A percentile compares a stretch with the other conserved stretches of the same genome.
phyloP scores from a whole-genome alignment of 2,797 vertebrate genomes.

The Mionectes olivaceus region DNA sequence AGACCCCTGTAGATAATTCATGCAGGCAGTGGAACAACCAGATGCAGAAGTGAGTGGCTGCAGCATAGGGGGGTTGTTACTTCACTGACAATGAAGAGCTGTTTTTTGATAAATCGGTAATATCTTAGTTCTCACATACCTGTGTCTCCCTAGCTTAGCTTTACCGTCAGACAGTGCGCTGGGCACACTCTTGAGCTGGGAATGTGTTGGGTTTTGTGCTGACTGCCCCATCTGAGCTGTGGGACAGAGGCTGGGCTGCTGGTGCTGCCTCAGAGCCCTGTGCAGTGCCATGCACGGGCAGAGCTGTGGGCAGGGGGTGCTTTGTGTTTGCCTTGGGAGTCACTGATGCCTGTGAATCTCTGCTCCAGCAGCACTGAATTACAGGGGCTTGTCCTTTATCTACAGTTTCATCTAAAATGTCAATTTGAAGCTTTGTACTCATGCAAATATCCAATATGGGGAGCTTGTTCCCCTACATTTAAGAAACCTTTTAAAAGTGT shows the following conservation, averaged over 20 bases:
- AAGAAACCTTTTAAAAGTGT: not conserved
- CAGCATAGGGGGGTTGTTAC: not conserved
- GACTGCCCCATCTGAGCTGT: not conserved
- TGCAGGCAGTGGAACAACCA: not conserved
- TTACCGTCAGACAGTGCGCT: rapidly evolving
- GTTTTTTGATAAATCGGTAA: not conserved
- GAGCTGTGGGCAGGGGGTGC: not conserved
- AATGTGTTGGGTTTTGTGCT: not conserved
- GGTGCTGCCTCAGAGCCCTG: not conserved
- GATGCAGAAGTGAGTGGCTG: not conserved
- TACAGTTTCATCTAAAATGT: not conserved
- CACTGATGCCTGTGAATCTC: not conserved
- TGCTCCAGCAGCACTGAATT: not conserved
- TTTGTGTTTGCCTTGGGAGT: not conserved
- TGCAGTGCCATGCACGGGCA: not conserved
- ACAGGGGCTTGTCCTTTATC: not conserved
- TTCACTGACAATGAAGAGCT: not conserved
- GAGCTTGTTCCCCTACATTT: not conserved
- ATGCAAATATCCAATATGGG: not conserved
- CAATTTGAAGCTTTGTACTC: not conserved
- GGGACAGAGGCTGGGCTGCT: not conserved
- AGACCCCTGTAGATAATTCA: not conserved
- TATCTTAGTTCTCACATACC: not conserved
- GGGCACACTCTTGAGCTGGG: not conserved
- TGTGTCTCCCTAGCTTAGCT: not conserved